phyloP scores from a whole-genome alignment of 2,113 vertebrate genomes.

The Cynopterus brachyotis region DNA sequence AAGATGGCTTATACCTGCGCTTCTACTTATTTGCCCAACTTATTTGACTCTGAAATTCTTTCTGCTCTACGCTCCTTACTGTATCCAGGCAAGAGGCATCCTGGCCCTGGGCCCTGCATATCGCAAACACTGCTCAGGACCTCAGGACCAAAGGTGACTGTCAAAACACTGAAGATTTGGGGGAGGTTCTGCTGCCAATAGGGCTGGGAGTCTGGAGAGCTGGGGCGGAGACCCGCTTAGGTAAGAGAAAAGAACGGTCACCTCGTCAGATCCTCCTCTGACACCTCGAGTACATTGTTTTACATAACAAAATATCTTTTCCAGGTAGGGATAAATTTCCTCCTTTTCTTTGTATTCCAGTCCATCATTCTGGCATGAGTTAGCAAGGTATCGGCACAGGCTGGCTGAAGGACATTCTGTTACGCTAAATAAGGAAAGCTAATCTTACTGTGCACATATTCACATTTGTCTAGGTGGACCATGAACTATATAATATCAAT shows the following conservation, averaged over 20 bases:
- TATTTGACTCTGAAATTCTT: background rate
- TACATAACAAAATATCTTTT: slow-evolving; percentile 10
- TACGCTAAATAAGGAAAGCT: background rate
- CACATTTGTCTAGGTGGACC: background rate
- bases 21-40: background rate
- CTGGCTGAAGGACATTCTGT: background rate
- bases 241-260: background rate
- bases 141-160: background rate
- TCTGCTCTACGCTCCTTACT: background rate
- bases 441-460: background rate
- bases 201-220: background rate
- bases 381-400: background rate
- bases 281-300: background rate
- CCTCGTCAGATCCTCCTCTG: background rate
- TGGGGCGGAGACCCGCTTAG: background rate
- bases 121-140: background rate
- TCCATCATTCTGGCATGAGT: background rate
- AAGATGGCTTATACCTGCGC: background rate
- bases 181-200: background rate
- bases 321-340: background rate
- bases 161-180: background rate
- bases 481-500: background rate
- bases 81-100: background rate
- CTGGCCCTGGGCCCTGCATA: background rate
- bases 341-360: background rate